phyloP scores from a whole-genome alignment of 1,140 invertebrate genomes.

The Apis cerana region DNA sequence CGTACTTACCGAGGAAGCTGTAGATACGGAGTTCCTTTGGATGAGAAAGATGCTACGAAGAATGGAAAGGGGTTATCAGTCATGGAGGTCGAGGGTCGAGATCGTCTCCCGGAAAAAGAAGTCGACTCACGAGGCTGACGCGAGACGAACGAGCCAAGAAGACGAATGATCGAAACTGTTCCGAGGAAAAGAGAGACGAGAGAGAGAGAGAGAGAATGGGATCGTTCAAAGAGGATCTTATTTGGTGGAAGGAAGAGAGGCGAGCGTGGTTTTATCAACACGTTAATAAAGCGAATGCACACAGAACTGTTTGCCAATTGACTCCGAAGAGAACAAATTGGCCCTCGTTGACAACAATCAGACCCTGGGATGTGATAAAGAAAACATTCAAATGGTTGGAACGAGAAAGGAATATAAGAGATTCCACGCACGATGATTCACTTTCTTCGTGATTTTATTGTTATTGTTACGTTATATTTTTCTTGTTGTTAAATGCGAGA shows the following conservation, averaged over 20 bases:
- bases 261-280: constrained; percentile 5
- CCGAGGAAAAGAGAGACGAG: not conserved
- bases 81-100: constrained; percentile 39
- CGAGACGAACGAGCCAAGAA: not conserved
- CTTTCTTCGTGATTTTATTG: constrained; percentile 13
- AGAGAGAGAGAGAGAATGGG: not conserved
- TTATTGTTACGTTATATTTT: not conserved
- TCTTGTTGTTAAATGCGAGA: too few relatives aligned
- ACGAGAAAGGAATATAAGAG: not conserved
- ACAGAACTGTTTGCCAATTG: constrained; percentile 64
- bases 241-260: not conserved
- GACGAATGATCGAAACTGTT: not conserved
- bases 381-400: not conserved
- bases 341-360: constrained; percentile 49
- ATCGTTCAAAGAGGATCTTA: not conserved
- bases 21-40: constrained; percentile 30
- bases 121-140: too few relatives aligned
- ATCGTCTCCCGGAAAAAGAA: not conserved
- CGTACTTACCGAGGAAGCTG: constrained; percentile 18
- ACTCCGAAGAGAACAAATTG: constrained; percentile 50
- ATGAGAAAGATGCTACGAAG: constrained; percentile 34
- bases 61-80: constrained; percentile 50
- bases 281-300: constrained; percentile 47
- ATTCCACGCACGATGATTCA: not conserved
- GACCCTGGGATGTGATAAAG: constrained; percentile 27